Conservation (phyloP, 2,797 vertebrate species). For the Hydrocynus forskahlii region DNA sequence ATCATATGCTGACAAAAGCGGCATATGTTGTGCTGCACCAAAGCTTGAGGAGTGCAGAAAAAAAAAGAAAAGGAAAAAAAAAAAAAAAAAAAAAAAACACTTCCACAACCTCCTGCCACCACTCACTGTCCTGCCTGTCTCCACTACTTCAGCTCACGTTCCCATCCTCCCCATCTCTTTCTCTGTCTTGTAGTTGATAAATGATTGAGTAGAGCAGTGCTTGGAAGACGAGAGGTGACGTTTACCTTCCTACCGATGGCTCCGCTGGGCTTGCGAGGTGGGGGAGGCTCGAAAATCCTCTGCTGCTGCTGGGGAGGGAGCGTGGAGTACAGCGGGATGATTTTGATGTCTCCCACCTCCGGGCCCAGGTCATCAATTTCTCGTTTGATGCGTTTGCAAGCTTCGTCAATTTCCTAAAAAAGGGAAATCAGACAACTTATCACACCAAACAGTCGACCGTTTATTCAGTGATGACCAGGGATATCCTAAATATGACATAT, state of each 20-base stretch:
- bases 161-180: neutral
- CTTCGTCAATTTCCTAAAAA: constrained; percentile 95
- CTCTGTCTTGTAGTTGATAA: constrained; percentile 3
- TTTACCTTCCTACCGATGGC: constrained; percentile 97
- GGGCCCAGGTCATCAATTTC: constrained; percentile 98
- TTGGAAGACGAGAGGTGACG: neutral
- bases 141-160: constrained; percentile 51
- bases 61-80: neutral
- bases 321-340: constrained; percentile 99
- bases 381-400: constrained; percentile 97
- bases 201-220: neutral
- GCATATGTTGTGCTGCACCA: constrained; percentile 79
- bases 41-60: constrained; percentile 61
- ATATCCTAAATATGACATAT: neutral
- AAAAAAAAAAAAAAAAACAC: constrained; percentile 43
- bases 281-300: constrained; percentile 96
- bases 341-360: constrained; percentile 98
- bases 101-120: constrained; percentile 54
- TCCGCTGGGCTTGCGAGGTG: constrained; percentile 93
- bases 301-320: constrained; percentile 97
- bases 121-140: constrained; percentile 47
- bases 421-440: neutral
- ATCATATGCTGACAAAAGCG: constrained; percentile 77
- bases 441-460: neutral
- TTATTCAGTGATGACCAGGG: neutral